Evolutionary conservation across 2,113 vertebrate species (phyloP), one percentile per base, ranked within the genome.

Genomic region (Tragulus kanchil): DNA sequence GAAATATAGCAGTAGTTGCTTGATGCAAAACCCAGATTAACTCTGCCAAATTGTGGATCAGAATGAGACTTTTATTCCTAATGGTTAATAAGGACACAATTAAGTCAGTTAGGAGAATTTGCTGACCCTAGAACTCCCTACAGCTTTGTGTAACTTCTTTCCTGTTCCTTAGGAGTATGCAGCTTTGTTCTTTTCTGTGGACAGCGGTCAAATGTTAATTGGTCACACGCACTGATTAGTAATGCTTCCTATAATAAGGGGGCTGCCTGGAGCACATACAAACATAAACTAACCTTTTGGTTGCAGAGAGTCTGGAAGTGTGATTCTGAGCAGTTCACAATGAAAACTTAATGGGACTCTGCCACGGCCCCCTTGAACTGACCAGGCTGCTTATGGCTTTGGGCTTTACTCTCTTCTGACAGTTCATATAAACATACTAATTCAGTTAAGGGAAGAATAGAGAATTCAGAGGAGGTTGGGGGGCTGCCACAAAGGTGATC

Each of bases 31-130:
- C 48, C 2, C 65, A 85, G 26, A 71, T 15, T 31, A 50, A 93
- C 23, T 23, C 23, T 88, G 85, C 48, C 54, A 77, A 86, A 45
- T 28, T 85, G 48, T 94, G 65, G 62, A 83, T 94, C 67, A 83
- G 50, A 97, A 94, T 71, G 64, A 94, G 59, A 61, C 26, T 84
- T 94, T 78, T 67, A 81, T 79, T 94, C 65, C 78, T 82, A 65
- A 56, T 91, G 58, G 54, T 88, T 82, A 71, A 82, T 95, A 90
- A 85, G 64, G 85, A 65, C 15, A n/a, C 85, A 96, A 89, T 83
- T n/a, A 96, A 89, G 85, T 48, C 58, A 56, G 6, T 75, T 64
- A 36, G 36, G 65, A 85, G 59, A 42, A 48, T 82, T 62, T 64
- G 21, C 1, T 78, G 88, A 71, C 75, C 58, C 36, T 65, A 23